These are phyloP conservation scores for Anthonomus grandis DNA, from an alignment of 1,140 invertebrate genomes.

Conservation along the genomic window DNA sequence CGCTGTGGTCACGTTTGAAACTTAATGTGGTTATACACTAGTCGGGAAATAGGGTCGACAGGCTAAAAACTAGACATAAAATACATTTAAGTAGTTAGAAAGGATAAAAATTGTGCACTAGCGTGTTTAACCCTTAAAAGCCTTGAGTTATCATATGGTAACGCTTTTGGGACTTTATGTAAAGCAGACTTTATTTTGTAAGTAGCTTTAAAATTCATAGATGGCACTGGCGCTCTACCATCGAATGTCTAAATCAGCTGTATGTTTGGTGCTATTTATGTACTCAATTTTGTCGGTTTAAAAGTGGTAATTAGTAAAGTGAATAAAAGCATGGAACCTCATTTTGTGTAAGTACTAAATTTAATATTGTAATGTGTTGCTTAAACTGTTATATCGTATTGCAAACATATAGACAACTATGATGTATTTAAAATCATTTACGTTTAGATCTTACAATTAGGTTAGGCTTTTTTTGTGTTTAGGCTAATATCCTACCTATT, in stretches of 20 bases:
- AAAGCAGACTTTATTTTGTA: no score
- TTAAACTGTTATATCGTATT: not conserved
- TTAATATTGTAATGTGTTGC: not conserved
- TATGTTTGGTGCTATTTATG: not conserved
- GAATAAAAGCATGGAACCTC: not conserved
- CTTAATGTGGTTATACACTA: no score
- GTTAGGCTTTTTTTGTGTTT: no score
- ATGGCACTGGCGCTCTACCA: not conserved
- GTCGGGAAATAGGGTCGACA: no score
- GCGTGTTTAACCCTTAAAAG: constrained; percentile 1
- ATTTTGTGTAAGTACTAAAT: not conserved
- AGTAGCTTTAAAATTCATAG: constrained; percentile 2
- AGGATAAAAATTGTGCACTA: no score
- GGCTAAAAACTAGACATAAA: no score
- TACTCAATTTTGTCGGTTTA: constrained; percentile 3
- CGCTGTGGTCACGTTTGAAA: no score
- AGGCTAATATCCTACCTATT: no score
- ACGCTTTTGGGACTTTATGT: no score
- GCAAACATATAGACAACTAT: not conserved
- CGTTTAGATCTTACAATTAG: not conserved
- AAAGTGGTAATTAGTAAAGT: constrained; percentile 4
- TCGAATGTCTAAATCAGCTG: not conserved
- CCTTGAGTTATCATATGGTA: constrained; percentile 4
- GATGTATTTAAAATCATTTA: not conserved
- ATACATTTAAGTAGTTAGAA: no score